These are phyloP conservation scores for Andrena dorsata DNA, from an alignment of 2,888 invertebrate species.

Conservation along the genomic window DNA sequence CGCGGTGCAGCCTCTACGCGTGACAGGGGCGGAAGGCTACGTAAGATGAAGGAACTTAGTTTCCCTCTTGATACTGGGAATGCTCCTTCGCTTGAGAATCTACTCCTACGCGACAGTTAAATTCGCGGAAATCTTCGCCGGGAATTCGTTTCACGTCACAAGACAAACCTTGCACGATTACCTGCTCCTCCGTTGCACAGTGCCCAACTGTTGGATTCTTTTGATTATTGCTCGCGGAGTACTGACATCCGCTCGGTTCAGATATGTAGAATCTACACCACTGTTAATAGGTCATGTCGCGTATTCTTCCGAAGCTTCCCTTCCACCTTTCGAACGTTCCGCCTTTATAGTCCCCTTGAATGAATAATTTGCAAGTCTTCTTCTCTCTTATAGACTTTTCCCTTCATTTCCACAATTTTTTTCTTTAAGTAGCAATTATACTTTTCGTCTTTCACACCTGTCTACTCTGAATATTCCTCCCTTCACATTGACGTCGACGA, in stretches of 20 bases:
- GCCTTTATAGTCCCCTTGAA: background rate
- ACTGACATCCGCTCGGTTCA: background rate
- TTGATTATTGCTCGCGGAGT: background rate
- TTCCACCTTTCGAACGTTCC: background rate
- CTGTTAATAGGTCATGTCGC: background rate
- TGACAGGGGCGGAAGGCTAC: slow-evolving; percentile 5
- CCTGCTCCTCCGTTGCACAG: background rate
- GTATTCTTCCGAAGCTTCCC: background rate
- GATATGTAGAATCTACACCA: background rate
- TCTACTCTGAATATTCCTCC: too few relatives aligned
- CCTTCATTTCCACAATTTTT: too few relatives aligned
- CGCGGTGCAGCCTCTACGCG: background rate
- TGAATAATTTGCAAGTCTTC: too few relatives aligned
- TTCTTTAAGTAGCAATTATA: too few relatives aligned
- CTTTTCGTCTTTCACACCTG: too few relatives aligned
- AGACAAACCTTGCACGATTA: slow-evolving; percentile 23
- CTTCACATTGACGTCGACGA: too few relatives aligned
- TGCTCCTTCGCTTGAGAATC: slow-evolving; percentile 7
- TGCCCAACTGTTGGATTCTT: background rate
- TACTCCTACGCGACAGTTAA: slow-evolving; percentile 8
- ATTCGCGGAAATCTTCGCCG: slow-evolving; percentile 21
- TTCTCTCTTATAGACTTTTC: too few relatives aligned
- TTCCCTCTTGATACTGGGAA: slow-evolving; percentile 30
- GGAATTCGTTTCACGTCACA: slow-evolving; percentile 23
- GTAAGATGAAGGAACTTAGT: slow-evolving; percentile 15